Conservation (phyloP, 2,797 vertebrate species). For the Mormyrops boulengeri region DNA sequence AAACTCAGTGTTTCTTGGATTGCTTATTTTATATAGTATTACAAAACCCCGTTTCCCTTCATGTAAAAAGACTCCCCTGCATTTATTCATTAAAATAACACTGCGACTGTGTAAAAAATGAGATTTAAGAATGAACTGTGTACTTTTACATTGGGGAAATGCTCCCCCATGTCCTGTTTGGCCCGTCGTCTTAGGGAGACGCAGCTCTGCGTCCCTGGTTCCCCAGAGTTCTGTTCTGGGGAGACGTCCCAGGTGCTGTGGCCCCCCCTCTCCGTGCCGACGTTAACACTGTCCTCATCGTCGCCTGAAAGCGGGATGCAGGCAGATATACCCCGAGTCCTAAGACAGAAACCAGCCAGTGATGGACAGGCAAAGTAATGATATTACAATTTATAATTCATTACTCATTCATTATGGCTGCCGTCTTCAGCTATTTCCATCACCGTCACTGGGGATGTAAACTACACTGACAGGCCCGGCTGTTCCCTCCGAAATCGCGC, state of each 20-base stretch:
- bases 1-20: neutral
- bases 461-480: neutral
- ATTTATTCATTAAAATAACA: neutral
- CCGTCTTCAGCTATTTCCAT: neutral
- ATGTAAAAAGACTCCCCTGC: neutral
- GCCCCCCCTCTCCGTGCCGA: slow-evolving; percentile 18
- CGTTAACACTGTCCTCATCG: slow-evolving; percentile 18
- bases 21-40: neutral
- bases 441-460: neutral
- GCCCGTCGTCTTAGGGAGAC: neutral
- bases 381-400: neutral
- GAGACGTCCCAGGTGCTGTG: neutral
- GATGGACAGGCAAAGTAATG: neutral
- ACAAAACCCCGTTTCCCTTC: neutral
- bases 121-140: neutral
- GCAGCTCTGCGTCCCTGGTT: neutral
- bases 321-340: neutral
- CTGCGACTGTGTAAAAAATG: neutral
- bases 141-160: neutral
- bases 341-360: neutral
- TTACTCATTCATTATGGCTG: neutral
- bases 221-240: neutral
- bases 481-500: neutral
- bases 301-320: slow-evolving; percentile 1
- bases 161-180: neutral